phyloP scores from a whole-genome alignment of 2,888 invertebrate species.

The Rhogogaster chlorosoma region DNA sequence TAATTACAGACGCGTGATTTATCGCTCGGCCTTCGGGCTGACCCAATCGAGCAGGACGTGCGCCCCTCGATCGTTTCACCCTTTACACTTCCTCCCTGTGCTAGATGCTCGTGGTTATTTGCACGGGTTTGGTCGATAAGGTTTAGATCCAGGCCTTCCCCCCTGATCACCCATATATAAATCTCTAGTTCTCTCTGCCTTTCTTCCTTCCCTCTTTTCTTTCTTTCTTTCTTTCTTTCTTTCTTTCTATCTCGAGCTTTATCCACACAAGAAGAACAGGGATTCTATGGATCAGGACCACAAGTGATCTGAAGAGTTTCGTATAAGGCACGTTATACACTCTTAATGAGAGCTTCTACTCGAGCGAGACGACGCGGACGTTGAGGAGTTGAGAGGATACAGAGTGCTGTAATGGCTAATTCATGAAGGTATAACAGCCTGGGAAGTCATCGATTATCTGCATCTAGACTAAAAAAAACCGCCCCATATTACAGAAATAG shows the following conservation, averaged over 20 bases:
- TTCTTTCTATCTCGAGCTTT: neutral
- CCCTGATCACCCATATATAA: neutral
- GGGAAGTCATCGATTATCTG: constrained; percentile 21
- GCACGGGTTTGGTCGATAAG: constrained; percentile 41
- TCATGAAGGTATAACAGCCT: constrained; percentile 3
- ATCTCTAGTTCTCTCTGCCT: neutral
- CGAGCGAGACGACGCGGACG: neutral
- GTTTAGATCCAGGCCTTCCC: constrained; percentile 11
- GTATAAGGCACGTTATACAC: constrained; percentile 31
- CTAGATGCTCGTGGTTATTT: constrained; percentile 26
- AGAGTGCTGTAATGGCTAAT: constrained; percentile 11
- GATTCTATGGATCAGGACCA: constrained; percentile 9
- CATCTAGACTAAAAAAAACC: neutral
- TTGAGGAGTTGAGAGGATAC: constrained; percentile 2
- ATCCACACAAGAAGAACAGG: neutral
- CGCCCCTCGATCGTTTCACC: constrained; percentile 44
- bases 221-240: neutral
- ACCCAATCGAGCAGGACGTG: constrained; percentile 48
- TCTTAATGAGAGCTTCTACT: constrained; percentile 16
- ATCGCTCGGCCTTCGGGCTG: constrained; percentile 37
- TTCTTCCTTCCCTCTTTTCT: too few relatives aligned
- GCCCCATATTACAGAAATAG: neutral
- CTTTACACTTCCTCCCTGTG: constrained; percentile 25
- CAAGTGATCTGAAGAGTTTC: constrained; percentile 21
- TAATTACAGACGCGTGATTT: constrained; percentile 51